Percentiles rank a stretch among this genome's conserved stretches.
These are phyloP conservation scores for Diplodus puntazzo DNA, from an alignment of 2,797 vertebrate species.

Conservation along the genomic window DNA sequence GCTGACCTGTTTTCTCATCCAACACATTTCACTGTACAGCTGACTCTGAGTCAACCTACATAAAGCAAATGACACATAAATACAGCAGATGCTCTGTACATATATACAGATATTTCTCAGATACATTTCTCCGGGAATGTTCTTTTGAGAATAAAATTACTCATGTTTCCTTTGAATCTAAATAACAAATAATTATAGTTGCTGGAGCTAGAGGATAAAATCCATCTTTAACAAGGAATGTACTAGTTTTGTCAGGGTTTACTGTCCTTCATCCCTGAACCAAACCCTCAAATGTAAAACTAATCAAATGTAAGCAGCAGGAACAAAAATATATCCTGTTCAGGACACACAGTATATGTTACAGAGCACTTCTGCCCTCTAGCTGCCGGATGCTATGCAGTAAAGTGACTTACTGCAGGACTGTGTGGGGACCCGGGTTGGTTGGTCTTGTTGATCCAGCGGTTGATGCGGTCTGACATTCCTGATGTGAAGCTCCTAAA, in stretches of 20 bases:
- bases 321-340: not conserved
- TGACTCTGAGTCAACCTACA: no score
- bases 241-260: not conserved
- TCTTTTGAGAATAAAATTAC: not conserved
- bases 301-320: not conserved
- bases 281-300: not conserved
- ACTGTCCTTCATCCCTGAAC: not conserved
- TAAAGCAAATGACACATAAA: no score
- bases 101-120: not conserved
- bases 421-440: constrained; percentile 62
- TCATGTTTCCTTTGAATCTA: not conserved
- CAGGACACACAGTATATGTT: not conserved
- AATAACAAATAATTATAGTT: not conserved
- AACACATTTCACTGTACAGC: no score
- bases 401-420: constrained; percentile 62
- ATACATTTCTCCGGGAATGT: not conserved
- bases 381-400: constrained; percentile 17
- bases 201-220: not conserved
- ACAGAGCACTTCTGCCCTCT: constrained; percentile 66
- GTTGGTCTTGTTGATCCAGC: constrained; percentile 88
- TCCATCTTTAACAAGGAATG: not conserved
- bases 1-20: no score
- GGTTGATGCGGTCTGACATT: constrained; percentile 89
- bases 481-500: constrained; percentile 83
- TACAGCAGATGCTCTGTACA: no score